These are phyloP conservation scores for Varecia variegata DNA, from an alignment of 2,797 vertebrate genomes.

Conservation along the genomic window DNA sequence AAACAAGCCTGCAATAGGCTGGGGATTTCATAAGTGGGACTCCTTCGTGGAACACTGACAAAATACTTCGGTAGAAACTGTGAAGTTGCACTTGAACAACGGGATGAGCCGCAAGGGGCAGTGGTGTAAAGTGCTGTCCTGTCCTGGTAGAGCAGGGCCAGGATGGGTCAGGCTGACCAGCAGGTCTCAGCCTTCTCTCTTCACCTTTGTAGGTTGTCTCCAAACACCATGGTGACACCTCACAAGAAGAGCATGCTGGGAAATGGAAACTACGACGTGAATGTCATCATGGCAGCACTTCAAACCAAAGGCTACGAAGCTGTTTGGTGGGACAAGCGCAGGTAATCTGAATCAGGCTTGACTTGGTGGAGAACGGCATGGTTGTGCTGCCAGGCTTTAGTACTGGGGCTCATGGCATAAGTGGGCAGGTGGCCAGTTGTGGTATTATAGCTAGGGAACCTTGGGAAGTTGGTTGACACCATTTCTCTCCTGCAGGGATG, in stretches of 20 bases:
- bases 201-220: slow-evolving; percentile 90
- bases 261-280: slow-evolving; percentile 99
- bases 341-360: slow-evolving; percentile 83
- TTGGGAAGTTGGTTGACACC: not conserved
- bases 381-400: not conserved
- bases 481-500: slow-evolving; percentile 87
- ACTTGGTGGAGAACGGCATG: not conserved
- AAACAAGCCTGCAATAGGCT: not conserved
- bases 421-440: not conserved
- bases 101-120: not conserved
- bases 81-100: not conserved
- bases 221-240: slow-evolving; percentile 97
- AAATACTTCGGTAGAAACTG: not conserved
- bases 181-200: not conserved
- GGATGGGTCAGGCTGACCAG: not conserved
- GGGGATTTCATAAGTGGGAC: not conserved
- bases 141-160: not conserved
- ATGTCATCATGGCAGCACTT: slow-evolving; percentile 99
- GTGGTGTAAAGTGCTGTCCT: not conserved
- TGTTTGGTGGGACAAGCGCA: slow-evolving; percentile 99
- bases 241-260: slow-evolving; percentile 99
- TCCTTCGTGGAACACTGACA: not conserved
- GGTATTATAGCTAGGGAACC: not conserved
- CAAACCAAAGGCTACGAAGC: slow-evolving; percentile 98
- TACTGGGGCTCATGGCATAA: not conserved